A percentile compares a stretch with the other conserved stretches of the same genome.
Evolutionary conservation across 2,113 vertebrate genomes (phyloP).

Genomic region (Limnothrissa miodon): DNA sequence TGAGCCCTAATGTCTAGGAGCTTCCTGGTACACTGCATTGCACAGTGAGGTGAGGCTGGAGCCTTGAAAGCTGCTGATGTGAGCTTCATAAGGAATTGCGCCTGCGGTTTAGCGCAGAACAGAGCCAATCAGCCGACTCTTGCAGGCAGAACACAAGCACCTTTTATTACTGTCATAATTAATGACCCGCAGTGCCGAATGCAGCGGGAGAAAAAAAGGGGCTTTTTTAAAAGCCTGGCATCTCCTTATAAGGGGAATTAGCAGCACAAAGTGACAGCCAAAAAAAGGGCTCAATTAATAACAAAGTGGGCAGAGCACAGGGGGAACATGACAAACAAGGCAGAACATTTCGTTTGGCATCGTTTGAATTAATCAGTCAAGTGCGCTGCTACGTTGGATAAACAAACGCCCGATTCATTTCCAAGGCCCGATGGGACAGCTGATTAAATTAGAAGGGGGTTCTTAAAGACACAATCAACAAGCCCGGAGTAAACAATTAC

Average conservation of each 20-base stretch:
- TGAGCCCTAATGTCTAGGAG: slow-evolving; percentile 26
- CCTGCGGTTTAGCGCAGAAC: slow-evolving; percentile 31
- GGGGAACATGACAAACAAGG: slow-evolving; percentile 60
- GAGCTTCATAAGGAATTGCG: slow-evolving; percentile 28
- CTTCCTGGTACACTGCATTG: slow-evolving; percentile 31
- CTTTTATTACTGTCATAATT: slow-evolving; percentile 55
- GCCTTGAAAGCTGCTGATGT: slow-evolving; percentile 32
- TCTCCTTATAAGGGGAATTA: slow-evolving; percentile 52
- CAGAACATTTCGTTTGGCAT: slow-evolving; percentile 69
- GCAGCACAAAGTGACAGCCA: slow-evolving; percentile 39
- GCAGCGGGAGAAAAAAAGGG: not conserved
- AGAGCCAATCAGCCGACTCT: slow-evolving; percentile 38
- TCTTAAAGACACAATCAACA: slow-evolving; percentile 48
- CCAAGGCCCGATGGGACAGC: slow-evolving; percentile 56
- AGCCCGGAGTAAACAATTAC: slow-evolving; percentile 16
- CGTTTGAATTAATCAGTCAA: slow-evolving; percentile 67
- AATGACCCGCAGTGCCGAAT: slow-evolving; percentile 46
- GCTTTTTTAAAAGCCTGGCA: slow-evolving; percentile 28
- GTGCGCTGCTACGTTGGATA: slow-evolving; percentile 57
- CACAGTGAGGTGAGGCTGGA: not conserved
- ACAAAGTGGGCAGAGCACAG: slow-evolving; percentile 44
- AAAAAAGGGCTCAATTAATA: slow-evolving; percentile 54
- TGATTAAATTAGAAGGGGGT: slow-evolving; percentile 68
- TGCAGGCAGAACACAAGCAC: slow-evolving; percentile 48
- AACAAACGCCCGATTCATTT: slow-evolving; percentile 61